These are phyloP conservation scores for Umimayanthus chanpuru DNA, from an alignment of 92 coral and sea anemone species.

Conservation along the genomic window DNA sequence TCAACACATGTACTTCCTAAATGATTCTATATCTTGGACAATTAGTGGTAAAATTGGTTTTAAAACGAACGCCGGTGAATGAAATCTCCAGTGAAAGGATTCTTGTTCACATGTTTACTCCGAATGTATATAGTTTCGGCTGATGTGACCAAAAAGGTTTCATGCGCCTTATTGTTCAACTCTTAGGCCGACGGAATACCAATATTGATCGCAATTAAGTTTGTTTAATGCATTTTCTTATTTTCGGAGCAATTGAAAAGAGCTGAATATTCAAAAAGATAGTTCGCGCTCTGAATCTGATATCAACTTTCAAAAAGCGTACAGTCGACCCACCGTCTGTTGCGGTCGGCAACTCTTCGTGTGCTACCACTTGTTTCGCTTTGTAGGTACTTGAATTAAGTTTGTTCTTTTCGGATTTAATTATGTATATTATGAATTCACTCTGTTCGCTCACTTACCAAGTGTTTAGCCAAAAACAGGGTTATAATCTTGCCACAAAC, in stretches of 20 bases:
- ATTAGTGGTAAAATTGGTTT: background rate
- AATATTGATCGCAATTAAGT: background rate
- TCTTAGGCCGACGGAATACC: background rate
- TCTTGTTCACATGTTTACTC: conserved; percentile 35
- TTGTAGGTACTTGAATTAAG: background rate
- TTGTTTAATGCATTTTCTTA: background rate
- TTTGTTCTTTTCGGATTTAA: background rate
- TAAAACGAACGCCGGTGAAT: background rate
- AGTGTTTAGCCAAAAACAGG: background rate
- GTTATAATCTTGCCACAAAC: background rate
- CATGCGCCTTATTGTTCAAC: background rate
- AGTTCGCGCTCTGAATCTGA: conserved; percentile 6
- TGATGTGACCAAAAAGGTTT: conserved; percentile 5
- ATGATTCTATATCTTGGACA: background rate
- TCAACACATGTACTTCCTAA: background rate
- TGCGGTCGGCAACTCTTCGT: background rate
- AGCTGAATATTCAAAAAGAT: background rate
- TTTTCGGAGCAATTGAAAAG: background rate
- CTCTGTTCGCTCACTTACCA: background rate
- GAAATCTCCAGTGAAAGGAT: conserved; percentile 30
- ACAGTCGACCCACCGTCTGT: background rate
- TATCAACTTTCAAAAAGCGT: conserved; percentile 23
- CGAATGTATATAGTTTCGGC: background rate
- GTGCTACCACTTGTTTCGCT: background rate
- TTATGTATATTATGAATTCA: background rate